Evolutionary conservation across 1,140 invertebrate genomes (phyloP).

Genomic region (Cotesia vestalis): DNA sequence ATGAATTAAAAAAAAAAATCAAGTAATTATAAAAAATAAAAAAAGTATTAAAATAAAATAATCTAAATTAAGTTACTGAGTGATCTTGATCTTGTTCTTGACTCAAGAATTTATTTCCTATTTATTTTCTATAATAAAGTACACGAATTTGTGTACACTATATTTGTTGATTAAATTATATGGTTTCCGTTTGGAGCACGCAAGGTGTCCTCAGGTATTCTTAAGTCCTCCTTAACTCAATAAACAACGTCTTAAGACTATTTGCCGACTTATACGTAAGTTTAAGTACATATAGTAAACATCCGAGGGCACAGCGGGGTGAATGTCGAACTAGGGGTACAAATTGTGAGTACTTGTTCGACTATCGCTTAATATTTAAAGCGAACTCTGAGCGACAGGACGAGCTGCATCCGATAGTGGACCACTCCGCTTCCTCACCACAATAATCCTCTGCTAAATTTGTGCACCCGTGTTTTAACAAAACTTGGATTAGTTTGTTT

Average conservation of each 20-base stretch:
- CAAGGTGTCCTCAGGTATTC: conserved; percentile 62
- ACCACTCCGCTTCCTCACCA: conserved; percentile 42
- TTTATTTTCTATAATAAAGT: neutral
- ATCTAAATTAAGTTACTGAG: too few species aligned
- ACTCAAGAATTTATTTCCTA: neutral
- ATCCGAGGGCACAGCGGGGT: too few species aligned
- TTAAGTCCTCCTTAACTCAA: conserved; percentile 60
- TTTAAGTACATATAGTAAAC: conserved; percentile 44
- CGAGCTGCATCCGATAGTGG: conserved; percentile 58
- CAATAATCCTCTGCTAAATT: conserved; percentile 41
- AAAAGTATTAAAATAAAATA: too few species aligned
- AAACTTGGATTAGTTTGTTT: conserved; percentile 55
- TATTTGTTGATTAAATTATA: conserved; percentile 31
- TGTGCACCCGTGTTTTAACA: conserved; percentile 35
- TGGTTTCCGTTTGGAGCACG: conserved; percentile 48
- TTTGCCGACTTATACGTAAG: conserved; percentile 57
- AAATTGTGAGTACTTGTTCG: conserved; percentile 47
- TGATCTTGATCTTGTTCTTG: neutral
- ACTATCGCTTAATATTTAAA: conserved; percentile 55
- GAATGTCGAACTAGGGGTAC: conserved; percentile 42
- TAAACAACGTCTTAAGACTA: conserved; percentile 60
- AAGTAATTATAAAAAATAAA: too few species aligned
- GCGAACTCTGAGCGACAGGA: conserved; percentile 37
- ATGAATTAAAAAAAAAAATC: too few species aligned
- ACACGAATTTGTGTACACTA: neutral